Evolutionary conservation across 1,140 invertebrate species (phyloP).

Genomic region (Reticulitermes speratus): DNA sequence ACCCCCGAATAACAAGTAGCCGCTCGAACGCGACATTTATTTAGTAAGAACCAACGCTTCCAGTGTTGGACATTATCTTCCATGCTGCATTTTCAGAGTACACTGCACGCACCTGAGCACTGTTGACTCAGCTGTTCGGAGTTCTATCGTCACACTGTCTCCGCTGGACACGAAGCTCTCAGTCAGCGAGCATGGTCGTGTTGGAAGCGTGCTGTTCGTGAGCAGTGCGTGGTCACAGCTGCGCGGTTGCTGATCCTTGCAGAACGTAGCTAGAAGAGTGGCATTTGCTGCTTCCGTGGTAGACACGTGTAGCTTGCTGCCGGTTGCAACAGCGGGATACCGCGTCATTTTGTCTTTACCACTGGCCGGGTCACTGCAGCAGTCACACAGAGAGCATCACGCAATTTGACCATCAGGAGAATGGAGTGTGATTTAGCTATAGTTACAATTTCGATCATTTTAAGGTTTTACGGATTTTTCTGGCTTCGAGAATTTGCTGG

Average conservation of each 20-base stretch:
- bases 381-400: too few relatives aligned
- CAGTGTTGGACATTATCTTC: too few relatives aligned
- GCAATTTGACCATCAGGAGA: too few relatives aligned
- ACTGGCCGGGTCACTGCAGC: background rate
- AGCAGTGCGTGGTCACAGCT: conserved; percentile 75
- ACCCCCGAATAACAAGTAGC: too few relatives aligned
- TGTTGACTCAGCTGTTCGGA: conserved; percentile 77
- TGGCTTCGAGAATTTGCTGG: too few relatives aligned
- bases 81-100: too few relatives aligned
- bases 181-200: conserved; percentile 71
- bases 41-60: too few relatives aligned
- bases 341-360: background rate
- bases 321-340: background rate
- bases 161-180: conserved; percentile 82
- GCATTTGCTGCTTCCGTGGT: conserved; percentile 53
- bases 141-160: conserved; percentile 75
- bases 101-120: conserved; percentile 59
- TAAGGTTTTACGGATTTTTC: too few relatives aligned
- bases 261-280: conserved; percentile 72
- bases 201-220: conserved; percentile 53
- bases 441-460: too few relatives aligned
- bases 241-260: conserved; percentile 70
- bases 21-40: too few relatives aligned
- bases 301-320: background rate
- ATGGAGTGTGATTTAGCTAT: too few relatives aligned